Conservation (phyloP, 2,113 vertebrate species). For the Triplophysa dalaica region DNA sequence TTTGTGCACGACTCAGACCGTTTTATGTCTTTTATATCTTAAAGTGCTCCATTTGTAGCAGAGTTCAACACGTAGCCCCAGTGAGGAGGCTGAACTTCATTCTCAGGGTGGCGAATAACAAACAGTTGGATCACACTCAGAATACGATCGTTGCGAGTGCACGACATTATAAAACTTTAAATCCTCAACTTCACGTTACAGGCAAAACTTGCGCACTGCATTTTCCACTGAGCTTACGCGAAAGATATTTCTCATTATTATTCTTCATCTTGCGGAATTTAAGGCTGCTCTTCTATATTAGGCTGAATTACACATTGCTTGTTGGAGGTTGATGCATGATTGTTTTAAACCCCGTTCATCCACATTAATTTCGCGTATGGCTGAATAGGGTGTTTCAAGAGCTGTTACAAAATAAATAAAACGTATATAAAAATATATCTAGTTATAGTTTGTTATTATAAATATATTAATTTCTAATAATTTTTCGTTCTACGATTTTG, state of each 20-base stretch:
- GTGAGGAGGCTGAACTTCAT: conserved; percentile 51
- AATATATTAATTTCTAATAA: background rate
- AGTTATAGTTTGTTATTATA: background rate
- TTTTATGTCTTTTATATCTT: conserved; percentile 49
- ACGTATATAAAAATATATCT: background rate
- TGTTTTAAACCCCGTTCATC: conserved; percentile 37
- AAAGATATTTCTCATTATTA: conserved; percentile 9
- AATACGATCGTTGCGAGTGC: background rate
- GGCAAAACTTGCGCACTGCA: background rate
- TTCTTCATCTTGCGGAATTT: conserved; percentile 1
- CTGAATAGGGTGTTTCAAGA: background rate
- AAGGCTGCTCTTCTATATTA: conserved; percentile 34
- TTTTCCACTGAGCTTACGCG: background rate
- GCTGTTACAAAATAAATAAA: background rate
- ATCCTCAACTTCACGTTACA: conserved; percentile 21
- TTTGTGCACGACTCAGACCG: conserved; percentile 50
- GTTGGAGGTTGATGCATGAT: conserved; percentile 35
- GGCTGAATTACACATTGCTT: conserved; percentile 46
- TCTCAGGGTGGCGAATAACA: conserved; percentile 66
- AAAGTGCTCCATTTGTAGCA: conserved; percentile 55
- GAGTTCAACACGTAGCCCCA: conserved; percentile 72
- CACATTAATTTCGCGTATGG: conserved; percentile 23
- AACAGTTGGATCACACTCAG: conserved; percentile 52
- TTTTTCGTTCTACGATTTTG: background rate
- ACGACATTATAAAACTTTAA: conserved; percentile 4